Evolutionary conservation across 1,140 invertebrate genomes (phyloP), one percentile per base, ranked within the genome.

Genomic region (Metaphire vulgaris): DNA sequence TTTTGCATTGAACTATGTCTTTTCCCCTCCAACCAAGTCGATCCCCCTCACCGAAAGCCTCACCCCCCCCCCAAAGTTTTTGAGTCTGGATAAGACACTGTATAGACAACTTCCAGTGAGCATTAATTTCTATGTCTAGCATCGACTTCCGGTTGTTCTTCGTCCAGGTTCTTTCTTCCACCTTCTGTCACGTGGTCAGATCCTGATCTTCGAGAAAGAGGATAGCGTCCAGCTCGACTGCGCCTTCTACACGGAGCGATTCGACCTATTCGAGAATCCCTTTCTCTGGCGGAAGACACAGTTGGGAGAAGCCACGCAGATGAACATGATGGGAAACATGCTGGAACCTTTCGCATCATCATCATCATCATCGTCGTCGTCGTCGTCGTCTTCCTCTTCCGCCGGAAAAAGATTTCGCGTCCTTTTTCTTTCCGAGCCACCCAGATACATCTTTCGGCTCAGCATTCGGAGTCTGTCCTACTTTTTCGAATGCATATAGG

Each of bases 221-320:
- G 41, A 56, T 6, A 56, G 6, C 41, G 72, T 73, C 21, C 32
- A 28, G 1, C 33, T 73, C 1, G 33, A 14, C 0, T 73, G 72
- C 28, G 72, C 33, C 26, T 73, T 73, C 72, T 29, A 33, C 33
- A 73, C 41, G 15, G 28, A 28, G 1, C 32, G 33, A 30, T 73
- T 73, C 41, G 31, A 73, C 30, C 32, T 73, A 14, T 73, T 73
- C 33, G 72, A 73, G 33, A 73, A 73, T 41, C 72, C 72, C 31
- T 28, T 73, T 14, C 32, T 73, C 1, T 73, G 72, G 72, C 32
- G 72, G 1, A 73, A 73, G 41, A 21, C 41, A 1, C 74, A 74
- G 28, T 26, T 67, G 26, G 21, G 41, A 1, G 74, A 74, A 68
- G 34, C 29, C 56, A 28, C 30, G 26, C 28, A 74, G 26, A 64